Evolutionary conservation across 2,888 invertebrate genomes (phyloP), one percentile per base, ranked within the genome.

Genomic region (Spodoptera exigua): DNA sequence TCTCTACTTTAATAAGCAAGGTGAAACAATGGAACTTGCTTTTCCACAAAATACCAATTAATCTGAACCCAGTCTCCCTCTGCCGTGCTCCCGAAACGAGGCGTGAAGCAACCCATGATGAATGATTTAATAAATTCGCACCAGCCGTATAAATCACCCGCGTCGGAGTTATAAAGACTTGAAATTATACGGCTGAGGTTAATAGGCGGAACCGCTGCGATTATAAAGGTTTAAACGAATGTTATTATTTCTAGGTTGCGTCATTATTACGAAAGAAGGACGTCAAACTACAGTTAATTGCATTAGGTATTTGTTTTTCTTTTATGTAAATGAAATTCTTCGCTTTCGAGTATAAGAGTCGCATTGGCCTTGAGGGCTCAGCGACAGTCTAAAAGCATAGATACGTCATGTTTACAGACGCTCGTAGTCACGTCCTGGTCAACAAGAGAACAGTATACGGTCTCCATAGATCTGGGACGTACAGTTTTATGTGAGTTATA

Each of bases 61-160:
- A 5, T 1, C 16, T 27, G 17, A 44, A 12, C n/a, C 16, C 40
- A 14, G 34, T 46, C 51, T 18, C 37, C 51, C 27, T 41, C 65
- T 56, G 41, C 46, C 17, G 5, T 34, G 41, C 40, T 16, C 43
- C 41, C 18, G 60, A 71, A 75, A 77, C 74, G 69, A 73, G 60
- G 60, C 65, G 70, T 58, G 21, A 67, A 62, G 58, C 60, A 74
- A 73, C 80, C 71, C 76, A 84, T 87, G 86, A 86, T 82, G 76
- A 74, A 87, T 80, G 85, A 74, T 84, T 83, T 84, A 81, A 86
- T 86, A 82, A 82, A 86, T 86, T 84, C 79, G 74, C 81, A 59
- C 61, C 61, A 67, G 60, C 49, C 54, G 45, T 73, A 81, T 83
- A 82, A 85, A 85, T 85, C 84, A 84, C 66, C 75, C 46, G 65